Percentiles rank a stretch among this genome's conserved stretches.
These are phyloP conservation scores for Lacerta viridis DNA, from an alignment of 2,797 vertebrate species.

Conservation along the genomic window DNA sequence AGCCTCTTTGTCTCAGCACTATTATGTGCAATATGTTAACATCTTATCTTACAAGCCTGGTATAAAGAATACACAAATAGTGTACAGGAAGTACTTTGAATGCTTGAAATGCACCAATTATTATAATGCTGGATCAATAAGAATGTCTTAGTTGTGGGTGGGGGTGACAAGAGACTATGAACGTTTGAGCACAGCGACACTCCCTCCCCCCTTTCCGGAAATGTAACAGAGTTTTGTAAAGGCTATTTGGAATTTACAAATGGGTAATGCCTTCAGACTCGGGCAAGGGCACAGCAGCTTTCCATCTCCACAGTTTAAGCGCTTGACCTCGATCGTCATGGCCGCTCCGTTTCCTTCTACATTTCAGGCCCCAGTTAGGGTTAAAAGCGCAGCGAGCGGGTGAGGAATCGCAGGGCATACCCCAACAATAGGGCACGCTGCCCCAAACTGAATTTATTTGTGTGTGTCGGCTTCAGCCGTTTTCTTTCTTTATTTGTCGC, in stretches of 20 bases:
- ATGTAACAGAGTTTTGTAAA: not conserved
- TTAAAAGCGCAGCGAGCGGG: no score
- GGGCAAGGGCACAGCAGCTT: not conserved
- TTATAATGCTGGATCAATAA: not conserved
- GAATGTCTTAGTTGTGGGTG: no score
- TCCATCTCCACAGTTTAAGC: not conserved
- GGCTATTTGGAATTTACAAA: not conserved
- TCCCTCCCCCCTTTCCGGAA: not conserved
- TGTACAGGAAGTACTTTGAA: no score
- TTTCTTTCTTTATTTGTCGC: no score
- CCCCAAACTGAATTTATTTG: no score
- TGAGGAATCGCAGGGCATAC: no score
- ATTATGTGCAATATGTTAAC: not conserved
- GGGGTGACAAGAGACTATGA: not conserved
- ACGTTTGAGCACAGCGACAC: not conserved
- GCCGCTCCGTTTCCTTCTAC: no score
- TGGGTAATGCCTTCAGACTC: not conserved
- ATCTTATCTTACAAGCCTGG: not conserved
- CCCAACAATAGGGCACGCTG: no score
- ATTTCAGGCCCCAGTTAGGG: no score
- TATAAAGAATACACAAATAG: not conserved
- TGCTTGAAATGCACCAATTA: not conserved
- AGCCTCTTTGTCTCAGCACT: not conserved
- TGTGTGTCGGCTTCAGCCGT: no score
- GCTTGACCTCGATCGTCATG: no score